These are phyloP conservation scores for Microcebus lehilahytsara DNA, from an alignment of 2,113 vertebrate species.

Conservation along the genomic window DNA sequence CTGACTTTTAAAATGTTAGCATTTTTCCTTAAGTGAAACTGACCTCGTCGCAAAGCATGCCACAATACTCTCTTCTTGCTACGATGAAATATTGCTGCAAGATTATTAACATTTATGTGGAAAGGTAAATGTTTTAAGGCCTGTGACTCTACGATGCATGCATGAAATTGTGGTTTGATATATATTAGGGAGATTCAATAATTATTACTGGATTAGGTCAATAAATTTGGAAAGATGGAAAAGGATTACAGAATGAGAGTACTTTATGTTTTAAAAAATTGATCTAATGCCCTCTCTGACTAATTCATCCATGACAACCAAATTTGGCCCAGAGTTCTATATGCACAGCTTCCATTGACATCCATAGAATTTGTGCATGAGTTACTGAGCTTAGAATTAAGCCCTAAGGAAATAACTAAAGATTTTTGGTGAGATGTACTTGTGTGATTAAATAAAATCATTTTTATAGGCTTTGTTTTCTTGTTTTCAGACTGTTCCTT, in stretches of 20 bases:
- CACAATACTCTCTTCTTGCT: not conserved
- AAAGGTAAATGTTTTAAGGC: constrained; percentile 67
- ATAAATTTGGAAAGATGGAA: constrained; percentile 65
- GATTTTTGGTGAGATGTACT: constrained; percentile 73
- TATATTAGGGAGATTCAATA: constrained; percentile 40
- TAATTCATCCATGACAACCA: constrained; percentile 68
- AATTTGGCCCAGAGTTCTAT: not conserved
- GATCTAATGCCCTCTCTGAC: constrained; percentile 46
- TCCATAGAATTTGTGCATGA: constrained; percentile 64
- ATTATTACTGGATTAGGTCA: constrained; percentile 61
- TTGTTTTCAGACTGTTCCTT: constrained; percentile 73
- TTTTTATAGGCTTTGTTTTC: constrained; percentile 78
- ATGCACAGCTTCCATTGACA: constrained; percentile 26
- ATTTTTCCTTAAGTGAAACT: constrained; percentile 64
- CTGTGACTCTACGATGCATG: not conserved
- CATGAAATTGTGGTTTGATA: constrained; percentile 42
- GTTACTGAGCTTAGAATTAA: constrained; percentile 71
- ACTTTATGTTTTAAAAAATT: constrained; percentile 41
- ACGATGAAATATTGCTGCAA: constrained; percentile 35
- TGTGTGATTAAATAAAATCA: constrained; percentile 78
- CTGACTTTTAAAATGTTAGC: constrained; percentile 71
- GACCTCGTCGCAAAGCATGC: constrained; percentile 53
- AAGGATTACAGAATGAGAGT: constrained; percentile 51
- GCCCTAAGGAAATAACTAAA: constrained; percentile 75
- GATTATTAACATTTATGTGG: constrained; percentile 64